Conservation (phyloP, 2,113 vertebrate species). For the Cyprinus carpio region DNA sequence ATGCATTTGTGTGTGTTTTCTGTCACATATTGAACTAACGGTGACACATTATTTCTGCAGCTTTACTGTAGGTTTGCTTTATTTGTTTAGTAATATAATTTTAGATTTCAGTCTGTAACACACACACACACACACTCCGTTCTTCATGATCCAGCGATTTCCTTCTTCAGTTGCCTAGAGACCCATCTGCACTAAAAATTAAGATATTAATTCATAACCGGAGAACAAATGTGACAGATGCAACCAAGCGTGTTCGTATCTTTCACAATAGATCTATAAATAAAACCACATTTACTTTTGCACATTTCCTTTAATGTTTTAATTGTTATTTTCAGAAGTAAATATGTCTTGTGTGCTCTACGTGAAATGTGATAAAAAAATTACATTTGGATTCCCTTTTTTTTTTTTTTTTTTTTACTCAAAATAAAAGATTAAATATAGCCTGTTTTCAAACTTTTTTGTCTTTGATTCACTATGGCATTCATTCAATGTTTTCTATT, state of each 20-base stretch:
- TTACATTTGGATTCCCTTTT: no score
- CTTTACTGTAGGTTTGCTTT: not conserved
- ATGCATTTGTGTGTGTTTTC: not conserved
- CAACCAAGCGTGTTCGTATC: not conserved
- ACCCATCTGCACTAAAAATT: conserved; percentile 29
- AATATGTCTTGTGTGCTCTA: not conserved
- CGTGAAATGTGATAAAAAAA: no score
- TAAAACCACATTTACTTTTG: not conserved
- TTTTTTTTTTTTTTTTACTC: no score
- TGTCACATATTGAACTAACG: not conserved
- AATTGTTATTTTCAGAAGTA: not conserved
- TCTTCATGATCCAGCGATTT: not conserved
- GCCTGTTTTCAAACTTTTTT: not conserved
- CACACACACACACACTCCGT: conserved; percentile 23
- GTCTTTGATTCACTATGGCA: not conserved
- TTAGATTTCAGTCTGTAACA: not conserved
- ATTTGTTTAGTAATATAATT: not conserved
- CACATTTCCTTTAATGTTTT: not conserved
- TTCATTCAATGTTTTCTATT: not conserved
- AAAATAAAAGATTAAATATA: no score
- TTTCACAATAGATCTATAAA: not conserved
- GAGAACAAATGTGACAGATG: conserved; percentile 27
- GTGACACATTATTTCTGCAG: not conserved
- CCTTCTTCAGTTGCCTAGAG: conserved; percentile 35
- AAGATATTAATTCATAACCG: conserved; percentile 7